A percentile compares a stretch with the other conserved stretches of the same genome.
These are phyloP conservation scores for Oreochromis aureus DNA, from an alignment of 2,113 vertebrate genomes.

Conservation along the genomic window DNA sequence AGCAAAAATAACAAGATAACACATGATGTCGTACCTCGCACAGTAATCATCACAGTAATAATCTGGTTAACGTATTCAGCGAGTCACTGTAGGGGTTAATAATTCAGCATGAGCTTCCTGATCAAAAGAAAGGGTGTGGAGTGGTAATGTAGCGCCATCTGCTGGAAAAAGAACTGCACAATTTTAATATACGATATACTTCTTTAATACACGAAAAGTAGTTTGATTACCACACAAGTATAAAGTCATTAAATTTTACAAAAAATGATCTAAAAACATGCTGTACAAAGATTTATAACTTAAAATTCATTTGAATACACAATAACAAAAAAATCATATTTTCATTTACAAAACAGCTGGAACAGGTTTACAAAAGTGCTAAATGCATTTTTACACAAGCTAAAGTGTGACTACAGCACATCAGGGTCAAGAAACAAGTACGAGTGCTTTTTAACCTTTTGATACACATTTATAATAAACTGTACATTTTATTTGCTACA, in stretches of 20 bases:
- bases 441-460: background rate
- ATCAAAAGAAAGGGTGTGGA: background rate
- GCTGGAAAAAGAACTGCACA: conserved; percentile 8
- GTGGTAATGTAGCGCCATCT: conserved; percentile 23
- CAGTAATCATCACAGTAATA: rapidly evolving
- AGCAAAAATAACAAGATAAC: background rate
- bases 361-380: background rate
- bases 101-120: background rate
- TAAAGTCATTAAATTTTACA: conserved; percentile 13
- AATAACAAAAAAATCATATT: background rate
- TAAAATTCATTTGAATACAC: background rate
- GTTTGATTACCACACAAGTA: background rate
- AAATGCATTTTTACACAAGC: background rate
- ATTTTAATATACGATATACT: background rate
- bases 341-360: background rate
- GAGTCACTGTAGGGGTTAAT: background rate
- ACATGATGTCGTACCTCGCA: background rate
- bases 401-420: background rate
- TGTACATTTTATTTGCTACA: background rate
- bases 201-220: conserved; percentile 1
- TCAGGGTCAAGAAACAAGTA: background rate
- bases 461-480: background rate
- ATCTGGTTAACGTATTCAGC: rapidly evolving
- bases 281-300: background rate
- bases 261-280: background rate